phyloP scores from a whole-genome alignment of 2,888 invertebrate genomes.

The Dicranocentrus wangi region DNA sequence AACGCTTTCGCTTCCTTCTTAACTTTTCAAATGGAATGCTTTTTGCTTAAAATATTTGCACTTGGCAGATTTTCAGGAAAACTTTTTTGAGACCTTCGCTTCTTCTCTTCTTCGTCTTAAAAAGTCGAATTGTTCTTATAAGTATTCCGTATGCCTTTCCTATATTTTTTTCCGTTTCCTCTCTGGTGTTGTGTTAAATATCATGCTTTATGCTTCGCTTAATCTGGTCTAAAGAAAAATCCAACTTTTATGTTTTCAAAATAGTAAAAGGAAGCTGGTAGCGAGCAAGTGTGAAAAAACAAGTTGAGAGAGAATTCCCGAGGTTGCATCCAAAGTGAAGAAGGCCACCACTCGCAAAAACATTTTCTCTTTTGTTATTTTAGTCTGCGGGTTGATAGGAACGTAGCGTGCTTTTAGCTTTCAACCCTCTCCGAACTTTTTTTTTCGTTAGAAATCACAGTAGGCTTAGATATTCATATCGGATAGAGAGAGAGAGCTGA shows the following conservation, averaged over 20 bases:
- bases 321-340: slow-evolving; percentile 1
- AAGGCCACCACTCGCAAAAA: not conserved
- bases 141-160: not conserved
- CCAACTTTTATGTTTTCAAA: not conserved
- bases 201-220: slow-evolving; percentile 19
- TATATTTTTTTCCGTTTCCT: not conserved
- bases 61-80: slow-evolving; percentile 51
- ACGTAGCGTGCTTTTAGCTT: too few relatives aligned
- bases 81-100: slow-evolving; percentile 13
- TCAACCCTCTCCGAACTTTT: too few relatives aligned
- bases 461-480: too few relatives aligned
- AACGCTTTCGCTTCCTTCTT: slow-evolving; percentile 14
- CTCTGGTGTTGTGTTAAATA: slow-evolving; percentile 29
- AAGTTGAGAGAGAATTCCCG: too few relatives aligned
- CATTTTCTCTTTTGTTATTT: too few relatives aligned
- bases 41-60: slow-evolving; percentile 47
- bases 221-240: not conserved
- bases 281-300: too few relatives aligned
- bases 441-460: not conserved
- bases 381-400: too few relatives aligned
- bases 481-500: too few relatives aligned
- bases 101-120: not conserved
- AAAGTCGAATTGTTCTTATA: too few relatives aligned
- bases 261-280: not conserved
- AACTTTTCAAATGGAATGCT: slow-evolving; percentile 40